Evolutionary conservation across 2,888 invertebrate species (phyloP).

Genomic region (Phengaris arion): DNA sequence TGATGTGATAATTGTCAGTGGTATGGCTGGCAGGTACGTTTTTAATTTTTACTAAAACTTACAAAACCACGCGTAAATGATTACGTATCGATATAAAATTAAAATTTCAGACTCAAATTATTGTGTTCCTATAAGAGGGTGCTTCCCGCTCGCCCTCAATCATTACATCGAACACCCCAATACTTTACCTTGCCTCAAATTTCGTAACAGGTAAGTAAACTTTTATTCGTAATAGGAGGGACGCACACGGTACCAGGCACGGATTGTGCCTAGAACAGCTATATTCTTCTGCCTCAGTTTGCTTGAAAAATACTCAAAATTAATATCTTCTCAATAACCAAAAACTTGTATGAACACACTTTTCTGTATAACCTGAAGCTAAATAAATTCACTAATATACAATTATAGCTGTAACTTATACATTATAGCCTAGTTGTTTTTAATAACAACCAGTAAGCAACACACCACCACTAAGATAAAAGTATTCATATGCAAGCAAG

Average conservation of each 20-base stretch:
- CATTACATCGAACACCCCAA: constrained; percentile 41
- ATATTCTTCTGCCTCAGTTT: background rate
- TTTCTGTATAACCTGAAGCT: background rate
- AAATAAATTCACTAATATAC: background rate
- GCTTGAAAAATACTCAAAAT: background rate
- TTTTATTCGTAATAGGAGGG: constrained; percentile 52
- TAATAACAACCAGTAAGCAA: constrained; percentile 10
- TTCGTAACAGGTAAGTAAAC: constrained; percentile 52
- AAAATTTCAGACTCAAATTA: constrained; percentile 6
- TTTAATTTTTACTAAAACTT: constrained; percentile 21
- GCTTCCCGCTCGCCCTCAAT: constrained; percentile 49
- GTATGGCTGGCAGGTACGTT: constrained; percentile 73
- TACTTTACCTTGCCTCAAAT: constrained; percentile 52
- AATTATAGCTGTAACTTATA: background rate
- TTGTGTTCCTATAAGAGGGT: background rate
- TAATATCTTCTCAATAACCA: constrained; percentile 13
- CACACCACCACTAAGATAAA: background rate
- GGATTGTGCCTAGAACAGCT: constrained; percentile 46
- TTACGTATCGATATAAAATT: constrained; percentile 33
- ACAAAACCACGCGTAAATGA: background rate
- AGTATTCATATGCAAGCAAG: constrained; percentile 2
- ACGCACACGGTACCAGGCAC: constrained; percentile 61
- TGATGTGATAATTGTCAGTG: constrained; percentile 65
- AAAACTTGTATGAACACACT: background rate
- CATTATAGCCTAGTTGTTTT: background rate